Evolutionary conservation across 2,113 vertebrate species (phyloP), one percentile per base, ranked within the genome.

Genomic region (Ciconia maguari): DNA sequence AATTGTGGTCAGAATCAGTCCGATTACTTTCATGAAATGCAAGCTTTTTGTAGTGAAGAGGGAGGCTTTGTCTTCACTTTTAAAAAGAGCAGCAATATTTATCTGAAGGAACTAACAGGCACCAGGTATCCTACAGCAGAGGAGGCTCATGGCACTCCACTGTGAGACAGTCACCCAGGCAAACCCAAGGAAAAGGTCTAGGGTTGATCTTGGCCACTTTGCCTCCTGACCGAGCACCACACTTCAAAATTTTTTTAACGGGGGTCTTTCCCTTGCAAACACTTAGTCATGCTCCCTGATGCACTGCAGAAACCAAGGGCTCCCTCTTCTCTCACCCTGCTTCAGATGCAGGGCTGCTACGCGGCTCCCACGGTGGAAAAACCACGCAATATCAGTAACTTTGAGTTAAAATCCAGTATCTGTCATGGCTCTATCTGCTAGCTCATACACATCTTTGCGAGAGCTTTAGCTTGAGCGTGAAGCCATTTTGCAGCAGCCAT

Each of bases 301-400:
- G 25, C 25, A 34, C 38, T 65, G 30, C 48, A 20, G 32, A 61
- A 72, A 25, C 34, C 10, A 54, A 55, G 41, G 11, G 6, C 11
- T 34, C 36, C 5, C 18, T 42, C 15, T 32, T 19, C 44, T 38
- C 42, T 24, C 48, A 24, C 16, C 27, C 15, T 36, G 17, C 48
- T 52, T 41, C 62, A 44, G n/a, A 22, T 1, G 3, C 25, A 60
- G 62, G 25, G 21, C 70, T 89, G 57, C 15, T 30, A 58, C 42
- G 15, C 72, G 27, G 6, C n/a, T 42, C 51, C 71, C 10, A 8
- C 19, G 10, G 6, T 2, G 51, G 17, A 46, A 68, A 77, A 79
- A 8, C 0, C 10, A 24, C 1, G 11, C 51, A 52, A 2, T 8
- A 17, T 7, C 17, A 13, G 8, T 8, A 46, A 55, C 21, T 16